Percentiles rank a stretch among this genome's conserved stretches.
These are phyloP conservation scores for Hystrix brachyura DNA, from an alignment of 2,113 vertebrate species.

Conservation along the genomic window DNA sequence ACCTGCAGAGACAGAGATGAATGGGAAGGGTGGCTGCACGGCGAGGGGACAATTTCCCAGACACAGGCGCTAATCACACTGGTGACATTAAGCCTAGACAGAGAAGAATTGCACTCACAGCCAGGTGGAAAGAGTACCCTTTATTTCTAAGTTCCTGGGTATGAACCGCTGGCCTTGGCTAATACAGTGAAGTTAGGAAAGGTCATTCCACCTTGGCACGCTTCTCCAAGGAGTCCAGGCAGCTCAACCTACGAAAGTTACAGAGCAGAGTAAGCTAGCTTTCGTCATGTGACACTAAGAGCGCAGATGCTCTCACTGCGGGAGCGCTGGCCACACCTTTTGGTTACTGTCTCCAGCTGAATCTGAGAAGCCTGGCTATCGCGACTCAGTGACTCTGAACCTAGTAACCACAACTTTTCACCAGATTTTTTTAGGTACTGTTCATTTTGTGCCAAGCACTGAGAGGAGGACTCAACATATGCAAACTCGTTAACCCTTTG, in stretches of 20 bases:
- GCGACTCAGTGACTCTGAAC: neutral
- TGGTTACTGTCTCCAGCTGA: neutral
- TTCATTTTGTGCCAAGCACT: neutral
- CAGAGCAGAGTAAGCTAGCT: neutral
- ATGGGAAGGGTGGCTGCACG: neutral
- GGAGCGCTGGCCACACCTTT: neutral
- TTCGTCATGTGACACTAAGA: neutral
- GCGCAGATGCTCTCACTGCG: neutral
- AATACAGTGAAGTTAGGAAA: neutral
- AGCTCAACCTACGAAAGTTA: neutral
- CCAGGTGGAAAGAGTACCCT: slow-evolving; percentile 2
- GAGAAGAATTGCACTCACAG: slow-evolving; percentile 64
- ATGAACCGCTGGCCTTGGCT: neutral
- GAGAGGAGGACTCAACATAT: neutral
- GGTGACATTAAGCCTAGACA: slow-evolving; percentile 74
- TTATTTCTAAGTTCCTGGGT: slow-evolving; percentile 41
- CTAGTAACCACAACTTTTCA: neutral
- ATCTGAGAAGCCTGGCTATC: neutral
- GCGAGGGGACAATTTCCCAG: slow-evolving; percentile 49
- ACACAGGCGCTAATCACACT: slow-evolving; percentile 7
- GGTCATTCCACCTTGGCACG: neutral
- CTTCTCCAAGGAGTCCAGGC: neutral
- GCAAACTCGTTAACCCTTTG: neutral
- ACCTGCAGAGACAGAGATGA: slow-evolving; percentile 66
- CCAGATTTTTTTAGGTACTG: neutral